phyloP scores from a whole-genome alignment of 2,113 vertebrate genomes.

The Pyrgilauda ruficollis region DNA sequence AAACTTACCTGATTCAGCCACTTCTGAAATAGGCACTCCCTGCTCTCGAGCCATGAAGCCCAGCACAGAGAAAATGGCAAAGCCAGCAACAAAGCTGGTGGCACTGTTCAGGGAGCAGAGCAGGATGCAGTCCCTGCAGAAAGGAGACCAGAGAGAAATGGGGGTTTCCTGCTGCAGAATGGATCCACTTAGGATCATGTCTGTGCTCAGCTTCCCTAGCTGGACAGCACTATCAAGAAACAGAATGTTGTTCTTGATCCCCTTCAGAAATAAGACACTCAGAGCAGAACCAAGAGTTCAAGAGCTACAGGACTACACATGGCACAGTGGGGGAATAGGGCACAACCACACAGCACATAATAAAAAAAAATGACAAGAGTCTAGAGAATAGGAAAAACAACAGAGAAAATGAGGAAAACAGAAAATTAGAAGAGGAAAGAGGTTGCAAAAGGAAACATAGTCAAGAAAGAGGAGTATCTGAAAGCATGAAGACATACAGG shows the following conservation, averaged over 20 bases:
- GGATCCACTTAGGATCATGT: neutral
- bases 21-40: slow-evolving; percentile 56
- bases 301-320: neutral
- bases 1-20: slow-evolving; percentile 73
- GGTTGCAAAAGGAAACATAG: neutral
- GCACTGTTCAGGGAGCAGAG: slow-evolving; percentile 86
- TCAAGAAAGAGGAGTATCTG: neutral
- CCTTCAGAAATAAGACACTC: neutral
- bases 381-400: neutral
- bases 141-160: neutral
- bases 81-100: slow-evolving; percentile 86
- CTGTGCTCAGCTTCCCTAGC: neutral
- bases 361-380: neutral
- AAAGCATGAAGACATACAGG: neutral
- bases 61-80: slow-evolving; percentile 86
- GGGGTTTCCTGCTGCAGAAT: neutral
- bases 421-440: neutral
- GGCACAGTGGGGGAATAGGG: neutral
- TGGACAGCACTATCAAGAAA: neutral
- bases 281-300: neutral
- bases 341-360: neutral
- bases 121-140: slow-evolving; percentile 81
- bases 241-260: neutral
- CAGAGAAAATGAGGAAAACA: neutral
- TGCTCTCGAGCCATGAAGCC: slow-evolving; percentile 82